Evolutionary conservation across 2,113 vertebrate genomes (phyloP), one percentile per base, ranked within the genome.

Genomic region (Noctilio leporinus): DNA sequence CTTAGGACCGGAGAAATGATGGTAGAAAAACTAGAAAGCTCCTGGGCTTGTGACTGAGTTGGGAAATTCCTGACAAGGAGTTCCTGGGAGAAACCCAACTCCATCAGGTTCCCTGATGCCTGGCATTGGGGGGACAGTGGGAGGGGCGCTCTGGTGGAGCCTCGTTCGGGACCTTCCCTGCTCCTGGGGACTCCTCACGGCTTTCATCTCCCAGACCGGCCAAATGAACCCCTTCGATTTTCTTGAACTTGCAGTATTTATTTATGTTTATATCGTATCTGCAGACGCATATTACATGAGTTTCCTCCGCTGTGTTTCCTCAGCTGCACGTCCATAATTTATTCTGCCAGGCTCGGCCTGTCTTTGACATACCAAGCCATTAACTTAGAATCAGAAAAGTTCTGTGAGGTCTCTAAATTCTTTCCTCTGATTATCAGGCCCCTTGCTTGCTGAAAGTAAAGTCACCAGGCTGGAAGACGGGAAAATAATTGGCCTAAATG

Each of bases 311-410:
- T 90, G 73, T 95, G 95, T 95, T 93, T 96, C 93, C 38, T 96
- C 93, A 96, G 96, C 96, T 97, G 94, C 45, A 70, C 72, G 72
- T 67, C 28, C 67, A 47, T 96, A 85, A 95, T 95, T 97, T 96
- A 95, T 84, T 73, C 91, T 92, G 82, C 92, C 96, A 96, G 76
- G 83, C 83, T 67, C 24, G 16, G 92, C 82, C 87, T 82, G 82
- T 87, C 93, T 82, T 96, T 94, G 96, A 93, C 96, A 91, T 93
- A 86, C 81, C 70, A 78, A 80, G 47, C 90, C 83, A 94, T 91
- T 97, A 97, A 96, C 81, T 94, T 67, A 84, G 95, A 91, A 93
- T 95, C 92, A 80, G 89, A 75, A 85, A 93, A 94, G 75, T 91
- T 81, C 85, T 83, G 96, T 94, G 96, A 96, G 95, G 93, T 96